Conservation (phyloP, 64 coral and sea anemone species). For the Pocillopora damicornis region DNA sequence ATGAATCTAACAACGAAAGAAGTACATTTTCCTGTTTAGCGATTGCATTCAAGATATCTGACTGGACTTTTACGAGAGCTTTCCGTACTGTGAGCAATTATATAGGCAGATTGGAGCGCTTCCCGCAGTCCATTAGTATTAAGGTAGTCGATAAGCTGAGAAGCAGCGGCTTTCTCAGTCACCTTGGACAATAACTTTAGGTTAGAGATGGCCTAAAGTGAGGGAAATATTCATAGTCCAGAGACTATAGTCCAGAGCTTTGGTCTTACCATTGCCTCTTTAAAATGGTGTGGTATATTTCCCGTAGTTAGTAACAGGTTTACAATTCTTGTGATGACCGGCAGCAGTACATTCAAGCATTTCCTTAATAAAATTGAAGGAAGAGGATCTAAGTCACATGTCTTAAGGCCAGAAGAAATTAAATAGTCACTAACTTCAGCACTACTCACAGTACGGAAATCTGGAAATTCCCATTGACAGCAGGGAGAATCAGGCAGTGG, state of each 20-base stretch:
- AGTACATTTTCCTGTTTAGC: conserved; percentile 22
- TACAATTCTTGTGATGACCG: conserved; percentile 21
- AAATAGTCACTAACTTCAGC: neutral
- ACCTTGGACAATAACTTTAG: conserved; percentile 46
- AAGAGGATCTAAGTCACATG: conserved; percentile 25
- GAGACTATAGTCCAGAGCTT: too few species aligned
- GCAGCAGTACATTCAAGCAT: conserved; percentile 32
- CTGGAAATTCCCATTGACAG: neutral
- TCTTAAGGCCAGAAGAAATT: conserved; percentile 1
- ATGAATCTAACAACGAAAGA: conserved; percentile 6
- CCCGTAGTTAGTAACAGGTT: conserved; percentile 26
- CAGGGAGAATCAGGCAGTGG: neutral
- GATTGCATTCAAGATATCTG: conserved; percentile 7
- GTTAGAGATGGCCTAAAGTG: conserved; percentile 41
- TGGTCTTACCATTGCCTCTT: conserved; percentile 39
- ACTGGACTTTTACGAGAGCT: conserved; percentile 37
- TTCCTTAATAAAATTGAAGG: conserved; percentile 5
- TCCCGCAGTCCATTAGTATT: conserved; percentile 27
- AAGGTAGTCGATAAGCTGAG: conserved; percentile 23
- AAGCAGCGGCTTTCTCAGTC: conserved; percentile 25
- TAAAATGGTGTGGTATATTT: conserved; percentile 14
- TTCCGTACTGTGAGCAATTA: conserved; percentile 32
- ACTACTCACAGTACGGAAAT: neutral
- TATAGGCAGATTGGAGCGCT: conserved; percentile 32
- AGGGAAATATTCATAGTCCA: conserved; percentile 4